Conservation (phyloP, 2,888 invertebrate species). For the Lomographa bimaculata region DNA sequence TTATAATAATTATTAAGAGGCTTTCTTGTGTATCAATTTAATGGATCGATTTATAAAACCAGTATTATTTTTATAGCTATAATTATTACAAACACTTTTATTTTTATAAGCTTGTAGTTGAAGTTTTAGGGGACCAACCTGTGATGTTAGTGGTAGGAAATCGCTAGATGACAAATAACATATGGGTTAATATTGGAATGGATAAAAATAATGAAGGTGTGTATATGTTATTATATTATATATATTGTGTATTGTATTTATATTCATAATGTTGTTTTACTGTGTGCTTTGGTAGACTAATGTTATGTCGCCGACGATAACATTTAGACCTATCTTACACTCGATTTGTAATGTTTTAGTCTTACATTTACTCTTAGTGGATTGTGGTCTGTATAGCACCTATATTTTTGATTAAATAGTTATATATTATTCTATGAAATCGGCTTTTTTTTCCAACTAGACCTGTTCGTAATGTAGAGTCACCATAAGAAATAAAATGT, state of each 20-base stretch:
- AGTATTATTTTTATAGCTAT: conserved; percentile 20
- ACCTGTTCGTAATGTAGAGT: too few relatives aligned
- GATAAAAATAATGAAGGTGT: conserved; percentile 15
- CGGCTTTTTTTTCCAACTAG: too few relatives aligned
- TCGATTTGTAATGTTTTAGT: conserved; percentile 8
- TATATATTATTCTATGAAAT: conserved; percentile 5
- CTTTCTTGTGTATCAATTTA: conserved; percentile 1
- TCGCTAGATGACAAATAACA: conserved; percentile 35
- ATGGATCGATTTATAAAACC: conserved; percentile 4
- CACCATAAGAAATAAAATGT: too few relatives aligned
- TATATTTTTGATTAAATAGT: conserved; percentile 14
- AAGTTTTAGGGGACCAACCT: conserved; percentile 43
- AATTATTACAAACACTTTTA: too few relatives aligned
- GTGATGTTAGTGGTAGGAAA: conserved; percentile 56
- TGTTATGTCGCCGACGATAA: conserved; percentile 5
- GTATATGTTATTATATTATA: not conserved
- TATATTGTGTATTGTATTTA: not conserved
- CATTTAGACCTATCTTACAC: conserved; percentile 8
- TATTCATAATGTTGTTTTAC: not conserved
- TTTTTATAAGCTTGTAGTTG: conserved; percentile 13
- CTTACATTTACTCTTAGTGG: conserved; percentile 1
- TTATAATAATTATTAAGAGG: conserved; percentile 2
- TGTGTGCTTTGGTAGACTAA: conserved; percentile 1
- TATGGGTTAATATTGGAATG: conserved; percentile 20
- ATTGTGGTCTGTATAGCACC: conserved; percentile 6